Conservation (phyloP, 2,797 vertebrate species). For the Anomalospiza imberbis region DNA sequence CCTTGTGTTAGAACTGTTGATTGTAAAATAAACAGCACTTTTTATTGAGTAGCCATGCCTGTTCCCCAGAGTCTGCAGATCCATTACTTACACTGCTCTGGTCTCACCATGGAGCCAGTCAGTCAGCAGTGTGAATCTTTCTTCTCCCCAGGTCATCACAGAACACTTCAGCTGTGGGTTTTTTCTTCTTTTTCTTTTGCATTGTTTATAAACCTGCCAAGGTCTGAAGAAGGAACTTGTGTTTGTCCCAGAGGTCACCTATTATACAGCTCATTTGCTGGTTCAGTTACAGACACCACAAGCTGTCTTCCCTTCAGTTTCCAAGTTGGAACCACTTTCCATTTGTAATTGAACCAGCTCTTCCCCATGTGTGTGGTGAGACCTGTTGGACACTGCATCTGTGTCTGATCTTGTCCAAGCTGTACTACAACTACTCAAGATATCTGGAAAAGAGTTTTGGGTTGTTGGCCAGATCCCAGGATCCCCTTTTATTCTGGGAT, state of each 20-base stretch:
- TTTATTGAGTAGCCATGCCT: slow-evolving; percentile 10
- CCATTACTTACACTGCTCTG: neutral
- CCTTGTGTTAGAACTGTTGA: neutral
- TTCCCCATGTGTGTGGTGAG: neutral
- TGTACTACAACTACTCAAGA: neutral
- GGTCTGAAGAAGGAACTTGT: neutral
- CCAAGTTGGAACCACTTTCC: slow-evolving; percentile 3
- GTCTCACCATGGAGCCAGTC: neutral
- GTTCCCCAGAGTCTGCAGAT: neutral
- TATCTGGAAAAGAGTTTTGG: neutral
- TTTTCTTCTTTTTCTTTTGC: neutral
- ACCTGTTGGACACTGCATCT: neutral
- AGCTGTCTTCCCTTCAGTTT: slow-evolving; percentile 8
- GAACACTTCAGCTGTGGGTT: neutral
- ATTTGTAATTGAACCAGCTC: slow-evolving; percentile 31
- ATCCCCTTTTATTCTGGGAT: neutral
- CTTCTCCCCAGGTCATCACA: slow-evolving; percentile 1
- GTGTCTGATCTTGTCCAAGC: neutral
- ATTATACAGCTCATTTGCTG: slow-evolving; percentile 33
- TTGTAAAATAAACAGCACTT: slow-evolving; percentile 32
- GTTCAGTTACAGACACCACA: slow-evolving; percentile 31
- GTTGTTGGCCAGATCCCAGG: neutral
- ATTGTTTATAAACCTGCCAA: neutral
- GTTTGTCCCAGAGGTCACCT: neutral
- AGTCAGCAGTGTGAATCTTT: slow-evolving; percentile 19